Base-by-base conservation (phyloP, 2,113 vertebrate species). In the Equus przewalskii region DNA sequence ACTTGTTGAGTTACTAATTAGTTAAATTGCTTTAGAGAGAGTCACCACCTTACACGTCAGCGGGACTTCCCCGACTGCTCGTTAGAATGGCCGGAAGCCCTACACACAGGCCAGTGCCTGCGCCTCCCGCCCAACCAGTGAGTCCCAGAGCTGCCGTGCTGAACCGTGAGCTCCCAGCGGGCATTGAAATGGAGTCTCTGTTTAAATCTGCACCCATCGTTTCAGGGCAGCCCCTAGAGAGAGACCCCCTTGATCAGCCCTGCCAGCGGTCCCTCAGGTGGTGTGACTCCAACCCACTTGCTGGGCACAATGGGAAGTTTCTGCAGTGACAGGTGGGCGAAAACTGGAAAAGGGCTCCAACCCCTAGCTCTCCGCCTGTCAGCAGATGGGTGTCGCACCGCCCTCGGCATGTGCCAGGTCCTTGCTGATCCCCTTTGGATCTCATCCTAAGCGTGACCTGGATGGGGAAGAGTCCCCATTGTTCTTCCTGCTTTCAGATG, bases 311-410 rank as follows among this genome's bases (percentile, higher is more conserved):
- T 19, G 21, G 54, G 10, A 72, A 13, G 33, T 51, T 58, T 75
- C 72, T 51, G 58, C 62, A 69, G n/a, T 33, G 79, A 41, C 30
- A 44, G 18, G 2, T 0, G 28, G 21, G 0, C 11, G 33, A 21
- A 41, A 6, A 22, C 16, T 2, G n/a, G 13, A 1, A 4, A 1
- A 2, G 2, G 7, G 4, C 33, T 72, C 69, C 3, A 1, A n/a
- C 56, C 33, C 65, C 56, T 0, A 3, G 62, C n/a, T 33, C 54
- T 49, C 44, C 21, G 10, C 33, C 78, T 41, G 7, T 2, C 3
- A 46, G 21, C 14, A 36, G 14, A 28, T 1, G 44, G 13, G 28
- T 26, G 1, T 8, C 11, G 3, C n/a, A 12, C 19, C 13, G 15
- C 56, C 46, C 51, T 33, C 7, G 16, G 36, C 14, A 1, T 1